A percentile compares a stretch with the other conserved stretches of the same genome.
These are phyloP conservation scores for Zelostemma sp. DNA, from an alignment of 1,140 invertebrate species.

Conservation along the genomic window DNA sequence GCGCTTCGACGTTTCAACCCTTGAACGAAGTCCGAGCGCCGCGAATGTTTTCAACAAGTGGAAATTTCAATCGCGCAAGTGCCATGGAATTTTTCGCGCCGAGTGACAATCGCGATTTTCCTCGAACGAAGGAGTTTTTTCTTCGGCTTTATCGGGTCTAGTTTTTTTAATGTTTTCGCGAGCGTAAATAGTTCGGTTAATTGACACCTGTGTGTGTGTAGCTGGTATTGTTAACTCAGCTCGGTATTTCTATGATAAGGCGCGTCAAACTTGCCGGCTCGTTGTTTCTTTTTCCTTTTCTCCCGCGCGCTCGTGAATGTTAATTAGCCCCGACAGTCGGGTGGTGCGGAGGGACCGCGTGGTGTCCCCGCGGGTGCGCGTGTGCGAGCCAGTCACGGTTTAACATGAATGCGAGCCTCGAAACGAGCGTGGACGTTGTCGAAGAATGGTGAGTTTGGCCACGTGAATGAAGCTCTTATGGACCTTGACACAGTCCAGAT, in stretches of 20 bases:
- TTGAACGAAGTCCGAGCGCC: constrained; percentile 18
- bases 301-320: constrained; percentile 50
- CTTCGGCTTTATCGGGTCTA: constrained; percentile 15
- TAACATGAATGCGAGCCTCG: no score
- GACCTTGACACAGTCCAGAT: no score
- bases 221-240: constrained; percentile 64
- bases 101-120: constrained; percentile 24
- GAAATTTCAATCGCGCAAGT: not conserved
- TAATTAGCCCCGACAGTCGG: constrained; percentile 58
- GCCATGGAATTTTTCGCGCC: not conserved
- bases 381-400: constrained; percentile 33
- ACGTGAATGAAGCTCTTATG: not conserved
- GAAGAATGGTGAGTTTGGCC: constrained; percentile 30
- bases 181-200: constrained; percentile 25
- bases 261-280: constrained; percentile 41
- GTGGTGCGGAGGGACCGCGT: constrained; percentile 28
- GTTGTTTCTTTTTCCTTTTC: constrained; percentile 23
- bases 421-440: constrained; percentile 24
- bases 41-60: constrained; percentile 10
- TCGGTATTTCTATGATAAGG: constrained; percentile 45
- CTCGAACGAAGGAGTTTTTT: constrained; percentile 19
- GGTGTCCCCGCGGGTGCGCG: constrained; percentile 39
- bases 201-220: constrained; percentile 63
- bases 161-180: constrained; percentile 7
- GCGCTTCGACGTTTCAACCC: constrained; percentile 48